Percentiles rank a stretch among this genome's conserved stretches.
phyloP scores from a whole-genome alignment of 2,113 vertebrate species.

The Cnemophilus loriae region DNA sequence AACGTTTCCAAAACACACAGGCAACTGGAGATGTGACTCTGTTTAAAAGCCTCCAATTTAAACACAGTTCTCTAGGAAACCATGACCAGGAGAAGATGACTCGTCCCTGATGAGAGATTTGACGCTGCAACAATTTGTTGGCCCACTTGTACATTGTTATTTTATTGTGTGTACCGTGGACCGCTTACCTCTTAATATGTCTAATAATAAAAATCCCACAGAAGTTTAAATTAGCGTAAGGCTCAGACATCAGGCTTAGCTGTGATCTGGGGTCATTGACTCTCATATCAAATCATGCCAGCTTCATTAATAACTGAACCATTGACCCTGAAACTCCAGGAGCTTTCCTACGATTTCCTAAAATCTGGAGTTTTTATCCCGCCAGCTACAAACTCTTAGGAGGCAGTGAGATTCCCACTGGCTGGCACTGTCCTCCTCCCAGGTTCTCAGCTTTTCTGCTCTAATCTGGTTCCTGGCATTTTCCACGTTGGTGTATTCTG shows the following conservation, averaged over 20 bases:
- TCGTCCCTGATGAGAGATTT: neutral
- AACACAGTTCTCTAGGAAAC: slow-evolving; percentile 12
- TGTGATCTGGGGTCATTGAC: neutral
- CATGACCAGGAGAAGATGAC: neutral
- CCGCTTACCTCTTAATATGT: neutral
- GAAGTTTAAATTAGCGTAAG: neutral
- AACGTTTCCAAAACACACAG: neutral
- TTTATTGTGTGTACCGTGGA: neutral
- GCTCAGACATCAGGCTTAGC: neutral
- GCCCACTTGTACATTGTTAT: neutral
- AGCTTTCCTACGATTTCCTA: neutral
- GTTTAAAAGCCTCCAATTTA: neutral
- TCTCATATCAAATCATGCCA: neutral
- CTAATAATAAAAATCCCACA: neutral
- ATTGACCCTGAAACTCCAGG: neutral
- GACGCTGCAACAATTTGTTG: neutral
- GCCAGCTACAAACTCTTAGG: neutral
- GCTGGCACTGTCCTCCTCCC: neutral
- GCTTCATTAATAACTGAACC: neutral
- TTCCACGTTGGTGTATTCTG: fast-evolving
- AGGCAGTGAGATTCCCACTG: neutral
- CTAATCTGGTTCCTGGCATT: neutral
- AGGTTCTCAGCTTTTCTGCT: neutral
- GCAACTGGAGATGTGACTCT: neutral
- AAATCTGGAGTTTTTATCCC: neutral